Percentiles rank a stretch among this genome's conserved stretches.
Conservation (phyloP, 2,888 invertebrate genomes). For the Hirtodrosophila trivittata region DNA sequence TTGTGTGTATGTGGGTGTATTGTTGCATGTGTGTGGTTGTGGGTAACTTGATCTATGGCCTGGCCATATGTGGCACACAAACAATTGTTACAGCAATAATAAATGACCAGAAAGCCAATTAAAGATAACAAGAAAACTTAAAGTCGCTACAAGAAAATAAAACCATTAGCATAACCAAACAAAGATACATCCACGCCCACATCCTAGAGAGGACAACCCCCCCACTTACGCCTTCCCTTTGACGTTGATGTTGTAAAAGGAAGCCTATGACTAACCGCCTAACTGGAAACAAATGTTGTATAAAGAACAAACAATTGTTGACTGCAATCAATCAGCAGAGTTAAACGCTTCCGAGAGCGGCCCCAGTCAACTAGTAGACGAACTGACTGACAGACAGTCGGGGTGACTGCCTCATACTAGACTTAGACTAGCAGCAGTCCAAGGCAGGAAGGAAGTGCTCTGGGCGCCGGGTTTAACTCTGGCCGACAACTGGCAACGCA, state of each 20-base stretch:
- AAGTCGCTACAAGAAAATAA: slow-evolving; percentile 32
- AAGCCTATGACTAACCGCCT: slow-evolving; percentile 54
- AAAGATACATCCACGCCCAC: slow-evolving; percentile 28
- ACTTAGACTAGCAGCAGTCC: neutral
- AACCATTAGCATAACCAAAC: slow-evolving; percentile 67
- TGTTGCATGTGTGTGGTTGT: slow-evolving; percentile 26
- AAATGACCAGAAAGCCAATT: slow-evolving; percentile 70
- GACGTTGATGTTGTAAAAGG: slow-evolving; percentile 10
- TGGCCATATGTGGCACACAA: slow-evolving; percentile 44
- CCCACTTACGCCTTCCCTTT: too few relatives aligned
- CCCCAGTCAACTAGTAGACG: slow-evolving; percentile 14
- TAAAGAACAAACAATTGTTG: slow-evolving; percentile 79
- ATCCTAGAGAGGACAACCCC: neutral
- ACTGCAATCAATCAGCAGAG: slow-evolving; percentile 79
- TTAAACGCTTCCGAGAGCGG: slow-evolving; percentile 72
- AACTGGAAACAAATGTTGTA: slow-evolving; percentile 75
- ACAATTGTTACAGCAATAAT: slow-evolving; percentile 54
- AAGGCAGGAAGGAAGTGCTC: slow-evolving; percentile 70
- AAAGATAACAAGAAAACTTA: slow-evolving; percentile 71
- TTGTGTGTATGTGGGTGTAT: slow-evolving; percentile 14
- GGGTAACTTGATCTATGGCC: slow-evolving; percentile 60
- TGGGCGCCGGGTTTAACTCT: slow-evolving; percentile 41
- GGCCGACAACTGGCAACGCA: slow-evolving; percentile 20
- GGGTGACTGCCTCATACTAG: neutral
- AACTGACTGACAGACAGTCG: neutral